These are phyloP conservation scores for Calonectris borealis DNA, from an alignment of 2,113 vertebrate genomes.

Conservation along the genomic window DNA sequence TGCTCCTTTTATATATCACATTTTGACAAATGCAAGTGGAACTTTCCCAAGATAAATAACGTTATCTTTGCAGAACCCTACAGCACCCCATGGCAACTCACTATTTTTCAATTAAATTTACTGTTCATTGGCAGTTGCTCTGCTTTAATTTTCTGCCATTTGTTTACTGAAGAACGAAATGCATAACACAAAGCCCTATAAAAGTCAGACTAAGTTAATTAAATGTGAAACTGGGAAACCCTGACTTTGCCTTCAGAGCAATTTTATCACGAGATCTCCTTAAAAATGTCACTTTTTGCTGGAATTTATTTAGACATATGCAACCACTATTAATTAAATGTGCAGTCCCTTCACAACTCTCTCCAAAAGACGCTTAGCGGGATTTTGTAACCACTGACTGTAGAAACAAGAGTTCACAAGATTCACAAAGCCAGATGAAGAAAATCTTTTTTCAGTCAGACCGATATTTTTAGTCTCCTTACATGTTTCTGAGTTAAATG, in stretches of 20 bases:
- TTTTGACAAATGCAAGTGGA: constrained; percentile 67
- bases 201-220: constrained; percentile 80
- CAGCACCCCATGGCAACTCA: constrained; percentile 72
- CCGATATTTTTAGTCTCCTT: background rate
- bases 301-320: constrained; percentile 70
- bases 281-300: constrained; percentile 65
- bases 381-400: background rate
- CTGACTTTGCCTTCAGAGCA: constrained; percentile 69
- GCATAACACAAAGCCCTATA: constrained; percentile 72
- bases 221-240: constrained; percentile 70
- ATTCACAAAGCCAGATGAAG: background rate
- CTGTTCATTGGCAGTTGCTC: constrained; percentile 72
- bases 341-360: background rate
- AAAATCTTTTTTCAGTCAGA: background rate
- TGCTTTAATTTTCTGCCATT: constrained; percentile 78
- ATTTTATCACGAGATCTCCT: constrained; percentile 65
- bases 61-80: constrained; percentile 70
- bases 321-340: constrained; percentile 44
- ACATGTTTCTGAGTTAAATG: background rate
- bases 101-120: constrained; percentile 82
- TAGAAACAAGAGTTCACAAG: background rate
- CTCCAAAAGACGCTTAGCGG: background rate
- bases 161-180: constrained; percentile 75
- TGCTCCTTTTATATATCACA: constrained; percentile 34
- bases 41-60: constrained; percentile 74